Base-by-base conservation (phyloP, 2,888 invertebrate genomes). In the Hyalella azteca region DNA sequence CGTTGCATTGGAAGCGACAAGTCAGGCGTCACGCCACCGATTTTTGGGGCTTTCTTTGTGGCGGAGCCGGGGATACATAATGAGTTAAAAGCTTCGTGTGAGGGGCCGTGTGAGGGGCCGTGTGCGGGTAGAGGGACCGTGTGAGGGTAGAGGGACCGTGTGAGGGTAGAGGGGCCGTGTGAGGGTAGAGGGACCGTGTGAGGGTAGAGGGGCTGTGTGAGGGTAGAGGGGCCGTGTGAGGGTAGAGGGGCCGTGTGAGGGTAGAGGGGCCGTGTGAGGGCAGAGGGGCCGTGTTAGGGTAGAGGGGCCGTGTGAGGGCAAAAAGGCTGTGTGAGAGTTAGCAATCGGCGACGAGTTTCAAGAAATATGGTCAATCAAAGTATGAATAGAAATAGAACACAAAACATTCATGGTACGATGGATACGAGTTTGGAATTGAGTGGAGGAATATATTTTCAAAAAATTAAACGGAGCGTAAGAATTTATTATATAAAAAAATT, bases 21-120 rank as follows among this genome's bases (percentile, higher is more conserved):
- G 66, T 66, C 39, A 36, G 36, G 36, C 36, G 66, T 36, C 66
- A 36, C 36, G 66, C 36, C 5, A 66, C 36, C 66, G 66, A 32
- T 36, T 66, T 66, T n/a, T 19, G 66, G n/a, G 5, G 66, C 36
- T 66, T 66, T 66, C 66, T 66, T 66, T 66, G 66, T 66, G n/a
- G 66, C 9, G 36, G 66, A n/a, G 36, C 36, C 66, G 66, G 66
- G 66, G 29, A 32, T 36, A 66, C 66, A 66, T 66, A 66, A 66
- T 66, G 66, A 66, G 66, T 66, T 66, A 66, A 66, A 66, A 66
- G 66, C 66, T 36, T 66, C 36, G 22, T 2, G 36, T 22, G 66
- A 54, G 36, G 66, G 66, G 36, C 29, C 9, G 66, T 7, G 3
- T 32, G 26, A 36, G 66, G 19, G 36, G 19, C 2, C 7, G 13